These are phyloP conservation scores for Synchiropus splendidus DNA, from an alignment of 2,113 vertebrate species.

Conservation along the genomic window DNA sequence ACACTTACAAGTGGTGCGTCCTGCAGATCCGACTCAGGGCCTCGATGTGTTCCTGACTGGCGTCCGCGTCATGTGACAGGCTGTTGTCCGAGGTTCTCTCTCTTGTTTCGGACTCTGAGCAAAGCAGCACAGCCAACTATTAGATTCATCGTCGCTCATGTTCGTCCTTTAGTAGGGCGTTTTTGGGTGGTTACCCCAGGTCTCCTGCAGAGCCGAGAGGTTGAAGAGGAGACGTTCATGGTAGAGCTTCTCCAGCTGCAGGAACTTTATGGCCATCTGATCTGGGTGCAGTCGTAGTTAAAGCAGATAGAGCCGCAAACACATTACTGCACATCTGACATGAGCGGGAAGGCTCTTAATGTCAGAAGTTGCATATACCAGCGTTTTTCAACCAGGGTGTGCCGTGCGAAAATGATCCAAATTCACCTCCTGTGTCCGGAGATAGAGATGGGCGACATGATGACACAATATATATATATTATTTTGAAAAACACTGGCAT, in stretches of 20 bases:
- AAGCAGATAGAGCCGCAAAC: conserved; percentile 49
- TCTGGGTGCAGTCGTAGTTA: conserved; percentile 71
- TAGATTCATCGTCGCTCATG: no score
- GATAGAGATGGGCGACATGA: no score
- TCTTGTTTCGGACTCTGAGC: conserved; percentile 77
- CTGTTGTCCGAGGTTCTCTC: conserved; percentile 34
- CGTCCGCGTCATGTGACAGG: conserved; percentile 42
- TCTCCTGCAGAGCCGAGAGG: conserved; percentile 80
- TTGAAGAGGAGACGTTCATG: conserved; percentile 88
- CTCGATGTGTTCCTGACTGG: conserved; percentile 72
- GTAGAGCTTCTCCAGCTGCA: conserved; percentile 86
- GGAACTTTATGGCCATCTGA: conserved; percentile 85
- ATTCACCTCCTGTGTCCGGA: no score
- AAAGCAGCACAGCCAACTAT: neutral
- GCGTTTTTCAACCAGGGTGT: no score
- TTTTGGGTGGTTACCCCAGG: conserved; percentile 73
- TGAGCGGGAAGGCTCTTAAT: no score
- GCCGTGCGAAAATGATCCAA: no score
- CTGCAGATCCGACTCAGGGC: conserved; percentile 78
- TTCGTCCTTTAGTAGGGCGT: no score
- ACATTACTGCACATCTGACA: no score
- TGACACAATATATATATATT: no score
- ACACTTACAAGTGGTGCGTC: conserved; percentile 80
- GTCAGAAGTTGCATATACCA: no score
- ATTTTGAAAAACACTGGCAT: no score